Percentiles rank a stretch among this genome's conserved stretches.
Conservation (phyloP, 1,140 invertebrate species). For the Nebria ingens region DNA sequence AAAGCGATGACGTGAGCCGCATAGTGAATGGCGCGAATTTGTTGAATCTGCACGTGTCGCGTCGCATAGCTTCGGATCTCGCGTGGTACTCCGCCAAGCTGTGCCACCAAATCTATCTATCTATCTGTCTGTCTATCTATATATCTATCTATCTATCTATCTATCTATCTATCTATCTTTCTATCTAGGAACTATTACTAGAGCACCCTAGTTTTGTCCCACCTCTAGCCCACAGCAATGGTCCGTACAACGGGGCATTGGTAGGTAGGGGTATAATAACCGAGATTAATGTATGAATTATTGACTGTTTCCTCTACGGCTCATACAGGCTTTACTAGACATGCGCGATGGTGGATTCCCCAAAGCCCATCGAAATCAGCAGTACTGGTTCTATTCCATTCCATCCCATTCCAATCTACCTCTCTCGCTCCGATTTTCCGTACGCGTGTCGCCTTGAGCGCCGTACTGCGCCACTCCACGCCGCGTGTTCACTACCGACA, state of each 20-base stretch:
- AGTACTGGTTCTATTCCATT: neutral
- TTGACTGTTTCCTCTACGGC: slow-evolving; percentile 4
- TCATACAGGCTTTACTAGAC: neutral
- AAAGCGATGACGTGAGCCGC: neutral
- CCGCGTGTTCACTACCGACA: neutral
- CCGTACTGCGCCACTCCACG: neutral
- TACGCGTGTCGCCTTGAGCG: neutral
- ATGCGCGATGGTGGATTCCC: neutral
- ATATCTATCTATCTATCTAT: too few species aligned
- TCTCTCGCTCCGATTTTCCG: neutral
- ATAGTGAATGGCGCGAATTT: neutral
- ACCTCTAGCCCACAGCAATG: too few species aligned
- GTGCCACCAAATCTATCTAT: too few species aligned
- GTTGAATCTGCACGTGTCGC: neutral
- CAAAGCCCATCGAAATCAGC: slow-evolving; percentile 5
- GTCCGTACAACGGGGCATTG: too few species aligned
- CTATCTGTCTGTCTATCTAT: too few species aligned
- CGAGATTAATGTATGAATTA: slow-evolving; percentile 9
- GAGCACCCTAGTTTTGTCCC: too few species aligned
- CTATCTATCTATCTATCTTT: too few species aligned
- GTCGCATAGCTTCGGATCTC: neutral
- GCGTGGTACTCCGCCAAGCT: too few species aligned
- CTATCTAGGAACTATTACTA: too few species aligned
- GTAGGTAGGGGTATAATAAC: slow-evolving; percentile 7
- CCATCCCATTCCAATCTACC: neutral